These are phyloP conservation scores for Leptoteleia sp. DNA, from an alignment of 1,140 invertebrate species.

Conservation along the genomic window DNA sequence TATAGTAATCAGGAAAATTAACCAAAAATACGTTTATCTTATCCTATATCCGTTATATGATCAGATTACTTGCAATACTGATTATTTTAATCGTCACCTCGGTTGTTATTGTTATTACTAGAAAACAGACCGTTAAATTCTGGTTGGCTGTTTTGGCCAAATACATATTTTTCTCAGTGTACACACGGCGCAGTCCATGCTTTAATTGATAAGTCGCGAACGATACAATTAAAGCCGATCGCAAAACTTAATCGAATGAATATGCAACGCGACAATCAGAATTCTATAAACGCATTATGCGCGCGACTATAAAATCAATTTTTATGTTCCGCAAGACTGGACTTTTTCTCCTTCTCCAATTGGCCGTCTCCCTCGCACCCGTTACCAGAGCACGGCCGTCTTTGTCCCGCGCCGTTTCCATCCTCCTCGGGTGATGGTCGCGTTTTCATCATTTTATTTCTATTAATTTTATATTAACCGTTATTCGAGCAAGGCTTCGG, in stretches of 20 bases:
- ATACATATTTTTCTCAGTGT: too few relatives aligned
- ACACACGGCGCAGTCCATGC: too few relatives aligned
- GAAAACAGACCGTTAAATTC: too few relatives aligned
- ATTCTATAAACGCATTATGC: conserved; percentile 29
- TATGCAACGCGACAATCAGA: conserved; percentile 38
- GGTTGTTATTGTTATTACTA: too few relatives aligned
- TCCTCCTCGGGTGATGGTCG: not conserved
- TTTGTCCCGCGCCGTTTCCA: not conserved
- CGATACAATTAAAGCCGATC: conserved; percentile 44
- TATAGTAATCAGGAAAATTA: too few relatives aligned
- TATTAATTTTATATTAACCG: conserved; percentile 34
- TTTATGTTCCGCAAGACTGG: conserved; percentile 14
- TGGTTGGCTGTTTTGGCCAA: too few relatives aligned
- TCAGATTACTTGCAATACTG: too few relatives aligned
- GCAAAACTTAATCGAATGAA: conserved; percentile 34
- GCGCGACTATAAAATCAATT: not conserved
- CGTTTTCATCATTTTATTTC: conserved; percentile 1
- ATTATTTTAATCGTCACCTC: too few relatives aligned
- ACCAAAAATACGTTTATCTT: too few relatives aligned
- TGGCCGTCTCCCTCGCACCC: not conserved
- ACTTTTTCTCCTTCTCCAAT: conserved; percentile 5
- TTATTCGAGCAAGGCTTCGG: conserved; percentile 3
- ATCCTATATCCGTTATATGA: too few relatives aligned
- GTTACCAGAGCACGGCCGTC: too few relatives aligned
- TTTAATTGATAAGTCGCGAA: conserved; percentile 45